A percentile compares a stretch with the other conserved stretches of the same genome.
phyloP scores from a whole-genome alignment of 2,888 invertebrate species.

The Pterostichus niger region DNA sequence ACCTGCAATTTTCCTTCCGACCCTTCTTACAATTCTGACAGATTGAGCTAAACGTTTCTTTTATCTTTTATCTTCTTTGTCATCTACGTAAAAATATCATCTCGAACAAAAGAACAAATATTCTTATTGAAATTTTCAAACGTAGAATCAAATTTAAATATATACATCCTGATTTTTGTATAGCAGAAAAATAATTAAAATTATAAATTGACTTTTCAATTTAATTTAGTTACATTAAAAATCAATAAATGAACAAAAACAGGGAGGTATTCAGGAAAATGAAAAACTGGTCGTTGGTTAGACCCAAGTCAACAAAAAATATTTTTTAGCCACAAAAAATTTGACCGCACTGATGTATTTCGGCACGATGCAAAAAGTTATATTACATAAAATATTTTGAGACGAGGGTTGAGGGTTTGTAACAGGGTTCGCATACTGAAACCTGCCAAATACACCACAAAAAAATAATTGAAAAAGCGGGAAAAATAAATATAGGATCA shows the following conservation, averaged over 20 bases:
- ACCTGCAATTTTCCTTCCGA: not conserved
- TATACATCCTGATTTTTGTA: too few relatives aligned
- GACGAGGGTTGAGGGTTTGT: too few relatives aligned
- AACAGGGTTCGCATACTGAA: too few relatives aligned
- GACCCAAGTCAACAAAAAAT: conserved; percentile 1
- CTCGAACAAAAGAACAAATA: not conserved
- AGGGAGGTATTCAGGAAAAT: not conserved
- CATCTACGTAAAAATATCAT: conserved; percentile 2
- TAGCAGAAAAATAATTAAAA: too few relatives aligned
- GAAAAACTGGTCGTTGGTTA: not conserved
- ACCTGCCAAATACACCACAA: too few relatives aligned
- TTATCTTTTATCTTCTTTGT: not conserved
- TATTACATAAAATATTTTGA: too few relatives aligned
- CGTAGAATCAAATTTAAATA: too few relatives aligned
- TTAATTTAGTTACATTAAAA: not conserved
- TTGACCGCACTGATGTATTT: too few relatives aligned
- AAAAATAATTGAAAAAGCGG: too few relatives aligned
- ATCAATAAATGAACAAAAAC: not conserved
- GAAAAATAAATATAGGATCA: too few relatives aligned
- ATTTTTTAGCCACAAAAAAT: not conserved
- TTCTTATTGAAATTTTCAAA: too few relatives aligned
- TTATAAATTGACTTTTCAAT: not conserved
- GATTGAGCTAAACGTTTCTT: not conserved
- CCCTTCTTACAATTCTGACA: conserved; percentile 3
- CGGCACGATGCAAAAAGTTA: too few relatives aligned